Percentiles rank a stretch among this genome's conserved stretches.
Evolutionary conservation across 2,797 vertebrate genomes (phyloP).

Genomic region (Peromyscus eremicus): DNA sequence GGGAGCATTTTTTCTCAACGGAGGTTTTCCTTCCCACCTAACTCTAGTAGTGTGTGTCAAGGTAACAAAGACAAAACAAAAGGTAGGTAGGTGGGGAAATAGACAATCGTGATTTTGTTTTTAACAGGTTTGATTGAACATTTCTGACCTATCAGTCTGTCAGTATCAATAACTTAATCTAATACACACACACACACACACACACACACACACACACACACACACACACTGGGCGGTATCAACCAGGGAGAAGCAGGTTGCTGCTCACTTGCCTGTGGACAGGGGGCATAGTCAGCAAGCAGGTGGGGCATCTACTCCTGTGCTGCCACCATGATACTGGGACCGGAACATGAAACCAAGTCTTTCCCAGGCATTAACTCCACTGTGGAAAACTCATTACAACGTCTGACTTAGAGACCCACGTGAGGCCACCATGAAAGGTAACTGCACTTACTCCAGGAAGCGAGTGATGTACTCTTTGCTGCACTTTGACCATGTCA

Average conservation of each 20-base stretch:
- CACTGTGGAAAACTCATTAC: not conserved
- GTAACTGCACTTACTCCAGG: constrained; percentile 93
- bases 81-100: not conserved
- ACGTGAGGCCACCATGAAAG: not conserved
- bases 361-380: not conserved
- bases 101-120: not conserved
- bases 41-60: not conserved
- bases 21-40: not conserved
- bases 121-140: not conserved
- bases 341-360: not conserved
- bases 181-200: too few species aligned
- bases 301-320: not conserved
- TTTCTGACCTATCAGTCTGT: not conserved
- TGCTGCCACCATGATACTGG: not conserved
- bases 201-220: too few species aligned
- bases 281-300: not conserved
- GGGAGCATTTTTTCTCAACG: not conserved
- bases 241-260: not conserved
- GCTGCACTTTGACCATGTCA: constrained; percentile 98
- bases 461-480: constrained; percentile 99
- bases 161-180: not conserved
- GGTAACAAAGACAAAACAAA: not conserved
- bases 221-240: not conserved
- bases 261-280: not conserved
- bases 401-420: not conserved